Base-by-base conservation (phyloP, 2,113 vertebrate genomes). In the Antennarius striatus region DNA sequence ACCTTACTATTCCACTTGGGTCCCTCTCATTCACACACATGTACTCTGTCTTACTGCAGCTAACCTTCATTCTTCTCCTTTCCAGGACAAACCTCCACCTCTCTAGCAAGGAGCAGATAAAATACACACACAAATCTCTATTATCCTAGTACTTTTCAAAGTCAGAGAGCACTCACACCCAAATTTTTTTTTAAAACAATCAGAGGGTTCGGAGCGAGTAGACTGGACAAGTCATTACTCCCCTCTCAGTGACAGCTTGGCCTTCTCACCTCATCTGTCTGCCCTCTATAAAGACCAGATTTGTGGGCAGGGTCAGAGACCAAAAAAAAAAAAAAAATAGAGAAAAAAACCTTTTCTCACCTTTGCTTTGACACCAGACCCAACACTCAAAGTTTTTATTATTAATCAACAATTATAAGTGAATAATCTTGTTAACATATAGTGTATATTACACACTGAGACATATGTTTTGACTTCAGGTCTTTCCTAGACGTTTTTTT, bases 231-330 rank as follows among this genome's bases (percentile, higher is more conserved):
- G 82, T 87, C 84, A 86, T 89, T 85, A 83, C 81, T 89, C 82
- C 65, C 56, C 43, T 57, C 69, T 49, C 82, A 81, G 66, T 83
- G 89, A 91, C 91, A 90, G 88, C 79, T 82, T 58, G 49, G 52
- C 81, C 86, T 71, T 65, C 82, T 90, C 89, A 92, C 89, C 88
- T 90, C 88, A 90, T 90, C 77, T 64, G 82, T 91, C 88, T 90
- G 80, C 65, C 64, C 70, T 75, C 69, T 53, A 81, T 84, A 89
- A 84, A 84, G 85, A 75, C 17, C 53, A 54, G 77, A 74, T 74
- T 86, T 80, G 60, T 77, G 71, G 65, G 55, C 64, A 61, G 32
- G n/a, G 52, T 71, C 49, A 58, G 28, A 55, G 17, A 29, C 52
- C 52, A 22, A 22, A 22, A 22, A 22, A 22, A 22, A 2, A 22